These are phyloP conservation scores for Pammene fasciana DNA, from an alignment of 2,888 invertebrate genomes.

Conservation along the genomic window DNA sequence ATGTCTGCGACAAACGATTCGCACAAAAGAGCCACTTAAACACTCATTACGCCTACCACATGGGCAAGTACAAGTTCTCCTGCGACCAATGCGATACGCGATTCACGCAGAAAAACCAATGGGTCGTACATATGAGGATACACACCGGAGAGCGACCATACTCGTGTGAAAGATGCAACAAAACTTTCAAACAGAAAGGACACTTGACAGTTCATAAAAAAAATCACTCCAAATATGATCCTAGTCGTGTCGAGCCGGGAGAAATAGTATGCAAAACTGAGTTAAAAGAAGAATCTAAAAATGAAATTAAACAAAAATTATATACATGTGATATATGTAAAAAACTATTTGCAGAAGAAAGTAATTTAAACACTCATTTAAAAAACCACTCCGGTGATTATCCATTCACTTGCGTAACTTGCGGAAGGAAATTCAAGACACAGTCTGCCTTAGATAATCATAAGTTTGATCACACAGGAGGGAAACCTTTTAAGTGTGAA, in stretches of 20 bases:
- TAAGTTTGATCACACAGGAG: conserved; percentile 6
- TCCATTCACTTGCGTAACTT: conserved; percentile 8
- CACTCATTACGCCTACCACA: conserved; percentile 5
- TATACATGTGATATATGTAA: conserved; percentile 11
- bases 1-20: conserved; percentile 14
- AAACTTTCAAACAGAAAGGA: conserved; percentile 9
- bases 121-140: conserved; percentile 14
- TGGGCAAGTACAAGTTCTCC: conserved; percentile 8
- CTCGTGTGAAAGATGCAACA: conserved; percentile 9
- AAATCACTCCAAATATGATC: conserved; percentile 13
- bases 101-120: conserved; percentile 8
- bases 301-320: not conserved
- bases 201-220: conserved; percentile 9
- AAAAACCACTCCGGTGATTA: conserved; percentile 13
- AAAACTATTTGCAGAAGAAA: conserved; percentile 10
- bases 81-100: conserved; percentile 8
- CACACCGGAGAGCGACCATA: conserved; percentile 16
- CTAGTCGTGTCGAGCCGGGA: not conserved
- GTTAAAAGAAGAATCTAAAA: not conserved
- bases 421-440: conserved; percentile 6
- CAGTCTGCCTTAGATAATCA: conserved; percentile 4
- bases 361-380: not conserved
- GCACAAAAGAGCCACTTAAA: conserved; percentile 13
- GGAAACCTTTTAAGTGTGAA: conserved; percentile 1
- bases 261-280: not conserved